Conservation (phyloP, 53 echinoderm and acorn worm species). For the Glandiceps talaboti region DNA sequence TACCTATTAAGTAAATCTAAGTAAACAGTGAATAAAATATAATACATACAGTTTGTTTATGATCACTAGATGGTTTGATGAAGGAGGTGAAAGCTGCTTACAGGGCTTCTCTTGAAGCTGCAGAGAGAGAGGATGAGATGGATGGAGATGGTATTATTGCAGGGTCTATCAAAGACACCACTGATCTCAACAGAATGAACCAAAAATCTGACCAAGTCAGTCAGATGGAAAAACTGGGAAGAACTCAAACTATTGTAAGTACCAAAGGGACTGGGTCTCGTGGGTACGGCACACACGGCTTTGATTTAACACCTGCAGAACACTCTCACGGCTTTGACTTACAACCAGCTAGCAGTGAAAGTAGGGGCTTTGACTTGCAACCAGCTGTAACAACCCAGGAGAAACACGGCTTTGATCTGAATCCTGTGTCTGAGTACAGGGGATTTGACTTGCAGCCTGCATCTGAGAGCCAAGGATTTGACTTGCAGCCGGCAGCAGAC, state of each 20-base stretch:
- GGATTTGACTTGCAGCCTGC: slow-evolving; percentile 26
- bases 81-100: background rate
- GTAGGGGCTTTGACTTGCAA: slow-evolving; percentile 23
- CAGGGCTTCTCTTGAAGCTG: too few species aligned
- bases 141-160: too few species aligned
- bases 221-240: background rate
- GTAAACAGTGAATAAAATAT: too few species aligned
- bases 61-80: too few species aligned
- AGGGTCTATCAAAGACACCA: too few species aligned
- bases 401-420: too few species aligned
- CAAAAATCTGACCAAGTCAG: too few species aligned
- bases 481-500: slow-evolving; percentile 27
- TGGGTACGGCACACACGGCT: background rate
- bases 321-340: slow-evolving; percentile 26
- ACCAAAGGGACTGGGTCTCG: background rate
- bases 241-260: background rate
- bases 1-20: too few species aligned
- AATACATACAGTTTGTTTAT: too few species aligned
- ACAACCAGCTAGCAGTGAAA: slow-evolving; percentile 13
- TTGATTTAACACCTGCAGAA: slow-evolving; percentile 1
- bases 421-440: slow-evolving; percentile 14
- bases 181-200: too few species aligned
- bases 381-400: slow-evolving; percentile 24
- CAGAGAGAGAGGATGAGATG: too few species aligned
- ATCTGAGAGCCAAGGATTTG: slow-evolving; percentile 40